Evolutionary conservation across 2,888 invertebrate genomes (phyloP), one percentile per base, ranked within the genome.

Genomic region (Lepas anatifera): DNA sequence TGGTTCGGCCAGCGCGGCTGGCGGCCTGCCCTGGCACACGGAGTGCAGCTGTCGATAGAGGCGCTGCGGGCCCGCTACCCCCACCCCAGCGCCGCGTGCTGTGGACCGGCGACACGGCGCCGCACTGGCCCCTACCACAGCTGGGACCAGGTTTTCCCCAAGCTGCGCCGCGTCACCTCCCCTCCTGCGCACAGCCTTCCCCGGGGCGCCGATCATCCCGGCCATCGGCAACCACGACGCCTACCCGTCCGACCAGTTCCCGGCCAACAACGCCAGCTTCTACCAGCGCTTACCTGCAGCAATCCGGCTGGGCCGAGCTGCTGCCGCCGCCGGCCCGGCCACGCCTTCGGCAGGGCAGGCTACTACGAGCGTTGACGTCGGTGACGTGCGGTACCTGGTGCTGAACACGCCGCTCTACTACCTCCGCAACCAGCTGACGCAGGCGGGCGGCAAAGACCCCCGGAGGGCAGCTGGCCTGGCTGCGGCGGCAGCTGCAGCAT

Each of bases 81-180:
- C 90, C 92, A 80, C 92, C 94, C 72, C 94, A 95, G 81, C n/a
- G 95, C 95, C 79, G n/a, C n/a, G 91, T 95, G 29, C 82, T 95
- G 37, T 95, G 94, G 94, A 94, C 94, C 32, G 95, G 93, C 77
- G 43, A 78, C 77, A 69, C 71, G 16, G 52, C 52, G 10, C 68
- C 71, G 11, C 50, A 66, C 58, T 68, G 68, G 52, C 52, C n/a
- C 41, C 16, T 67, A 64, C 29, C 22, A 66, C 16, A 48, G 64
- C 48, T 48, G 66, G 32, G n/a, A 48, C 10, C 41, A 52, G 1
- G 64, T 64, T 32, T 71, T 64, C 48, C 50, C 37, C 18, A 63
- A 27, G 39, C 32, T 58, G 69, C 46, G 67, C 6, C 39, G 25
- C 29, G 29, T 92, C 78, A 92, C 92, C 7, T 88, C 90, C n/a